Evolutionary conservation across 2,113 vertebrate species (phyloP), one percentile per base, ranked within the genome.

Genomic region (Colius striatus): DNA sequence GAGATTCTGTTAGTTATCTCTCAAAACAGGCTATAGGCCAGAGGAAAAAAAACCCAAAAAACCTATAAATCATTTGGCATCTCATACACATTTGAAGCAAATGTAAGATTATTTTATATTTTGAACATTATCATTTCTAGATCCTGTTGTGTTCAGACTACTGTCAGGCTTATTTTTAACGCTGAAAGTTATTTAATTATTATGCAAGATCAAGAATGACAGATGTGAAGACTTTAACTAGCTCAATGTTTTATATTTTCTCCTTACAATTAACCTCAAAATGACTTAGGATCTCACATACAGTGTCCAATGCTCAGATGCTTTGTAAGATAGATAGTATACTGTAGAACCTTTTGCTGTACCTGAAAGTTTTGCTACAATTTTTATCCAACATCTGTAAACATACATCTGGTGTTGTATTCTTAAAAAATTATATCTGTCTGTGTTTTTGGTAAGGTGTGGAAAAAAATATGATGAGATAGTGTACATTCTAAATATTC

Each of bases 151-250:
- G n/a, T 38, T 30, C 72, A 74, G 72, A 87, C 47, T 90, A 66
- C 67, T 84, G 86, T 90, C 41, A 95, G 66, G 63, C n/a, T 75
- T 90, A 93, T 65, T 63, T 60, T 93, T 85, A 92, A 95, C 19
- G 67, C 47, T 84, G 63, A 50, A 89, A 20, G 32, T 82, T 50
- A 76, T 85, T 92, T 70, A 67, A 92, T 58, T 86, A 87, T 51
- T 91, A 38, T 62, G 22, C 11, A 93, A 83, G 36, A 51, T 30
- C 29, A n/a, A 58, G 43, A 65, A 62, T 43, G 47, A 82, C 1
- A 26, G 65, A 81, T 2, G 10, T 45, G 32, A 93, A 84, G 71
- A 89, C 36, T 32, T 68, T 76, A 27, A 53, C 18, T 60, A 89
- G 47, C 20, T 75, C 36, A 66, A 32, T 19, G 12, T 55, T 95